Conservation (phyloP, 2,888 invertebrate species). For the Nomada flava region DNA sequence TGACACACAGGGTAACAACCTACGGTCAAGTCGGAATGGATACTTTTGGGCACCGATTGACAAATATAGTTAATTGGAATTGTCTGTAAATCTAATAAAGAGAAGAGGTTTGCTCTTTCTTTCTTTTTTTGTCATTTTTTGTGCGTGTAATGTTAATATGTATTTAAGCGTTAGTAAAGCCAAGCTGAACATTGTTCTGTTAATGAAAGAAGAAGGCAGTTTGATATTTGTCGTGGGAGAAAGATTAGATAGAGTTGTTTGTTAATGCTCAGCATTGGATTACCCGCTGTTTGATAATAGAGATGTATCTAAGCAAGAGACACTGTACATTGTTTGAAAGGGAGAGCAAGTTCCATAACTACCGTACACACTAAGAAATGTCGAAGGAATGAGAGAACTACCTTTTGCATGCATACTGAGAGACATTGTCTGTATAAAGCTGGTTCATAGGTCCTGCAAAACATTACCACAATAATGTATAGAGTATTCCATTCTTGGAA, state of each 20-base stretch:
- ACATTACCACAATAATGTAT: constrained; percentile 69
- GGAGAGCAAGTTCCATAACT: constrained; percentile 35
- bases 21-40: background rate
- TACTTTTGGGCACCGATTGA: constrained; percentile 6
- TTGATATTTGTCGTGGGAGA: no score
- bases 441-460: constrained; percentile 76
- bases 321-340: background rate
- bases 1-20: background rate
- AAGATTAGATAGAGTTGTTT: background rate
- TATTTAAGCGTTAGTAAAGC: constrained; percentile 35
- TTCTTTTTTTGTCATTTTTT: background rate
- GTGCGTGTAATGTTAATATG: constrained; percentile 30
- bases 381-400: constrained; percentile 73
- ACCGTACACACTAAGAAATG: constrained; percentile 61
- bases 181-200: constrained; percentile 38
- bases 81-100: background rate
- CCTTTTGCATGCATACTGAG: constrained; percentile 77
- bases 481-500: constrained; percentile 54
- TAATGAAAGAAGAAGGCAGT: background rate
- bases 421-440: constrained; percentile 77
- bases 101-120: no score
- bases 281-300: constrained; percentile 3
- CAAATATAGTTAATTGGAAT: constrained; percentile 6
- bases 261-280: constrained; percentile 6
- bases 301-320: background rate